Conservation (phyloP, 2,888 invertebrate species). For the Cephonodes hylas region DNA sequence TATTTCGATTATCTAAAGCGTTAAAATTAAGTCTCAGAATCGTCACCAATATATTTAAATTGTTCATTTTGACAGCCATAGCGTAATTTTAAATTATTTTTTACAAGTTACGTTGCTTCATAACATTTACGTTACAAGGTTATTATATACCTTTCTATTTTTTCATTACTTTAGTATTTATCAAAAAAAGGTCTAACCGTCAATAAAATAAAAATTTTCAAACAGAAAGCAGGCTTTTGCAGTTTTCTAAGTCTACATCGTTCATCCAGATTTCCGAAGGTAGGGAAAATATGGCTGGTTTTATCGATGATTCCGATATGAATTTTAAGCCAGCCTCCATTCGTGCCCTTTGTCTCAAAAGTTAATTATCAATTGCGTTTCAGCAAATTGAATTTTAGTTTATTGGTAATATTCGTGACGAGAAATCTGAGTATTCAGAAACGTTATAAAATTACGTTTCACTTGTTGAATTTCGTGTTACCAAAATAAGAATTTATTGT, state of each 20-base stretch:
- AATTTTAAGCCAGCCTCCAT: conserved; percentile 24
- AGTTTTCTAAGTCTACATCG: not conserved
- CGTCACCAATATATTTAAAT: too few relatives aligned
- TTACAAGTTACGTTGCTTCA: too few relatives aligned
- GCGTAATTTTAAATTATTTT: too few relatives aligned
- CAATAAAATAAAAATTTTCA: not conserved
- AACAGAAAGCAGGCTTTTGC: not conserved
- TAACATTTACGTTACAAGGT: too few relatives aligned
- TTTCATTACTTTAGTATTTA: not conserved
- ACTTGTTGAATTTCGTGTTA: not conserved
- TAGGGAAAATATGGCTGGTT: conserved; percentile 22
- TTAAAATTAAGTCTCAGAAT: too few relatives aligned
- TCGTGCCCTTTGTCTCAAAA: conserved; percentile 8
- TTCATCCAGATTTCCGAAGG: not conserved
- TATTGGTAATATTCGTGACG: not conserved
- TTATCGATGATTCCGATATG: conserved; percentile 28
- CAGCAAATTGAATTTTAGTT: not conserved
- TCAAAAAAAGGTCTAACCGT: too few relatives aligned
- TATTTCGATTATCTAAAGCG: too few relatives aligned
- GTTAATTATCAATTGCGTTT: not conserved
- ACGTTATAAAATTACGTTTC: not conserved
- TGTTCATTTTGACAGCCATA: too few relatives aligned
- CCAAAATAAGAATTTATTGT: not conserved
- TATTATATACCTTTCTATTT: too few relatives aligned
- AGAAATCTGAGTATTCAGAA: not conserved